phyloP scores from a whole-genome alignment of 2,113 vertebrate species.

The Xiphophorus hellerii region DNA sequence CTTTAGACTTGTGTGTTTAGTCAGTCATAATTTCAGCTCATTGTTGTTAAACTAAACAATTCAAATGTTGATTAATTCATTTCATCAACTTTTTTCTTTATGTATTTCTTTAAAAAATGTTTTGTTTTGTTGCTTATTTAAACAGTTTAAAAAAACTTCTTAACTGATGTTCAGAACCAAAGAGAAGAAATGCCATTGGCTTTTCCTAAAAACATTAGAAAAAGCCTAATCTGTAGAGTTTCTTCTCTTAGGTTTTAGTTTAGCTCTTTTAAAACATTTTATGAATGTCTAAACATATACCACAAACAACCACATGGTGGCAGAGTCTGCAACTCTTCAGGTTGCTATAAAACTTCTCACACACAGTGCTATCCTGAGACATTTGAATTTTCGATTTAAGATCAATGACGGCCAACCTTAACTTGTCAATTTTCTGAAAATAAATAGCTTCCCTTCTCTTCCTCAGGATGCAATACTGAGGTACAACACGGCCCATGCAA shows the following conservation, averaged over 20 bases:
- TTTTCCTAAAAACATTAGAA: neutral
- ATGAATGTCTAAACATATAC: constrained; percentile 15
- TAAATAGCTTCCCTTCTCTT: neutral
- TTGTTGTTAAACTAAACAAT: neutral
- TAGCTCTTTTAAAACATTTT: neutral
- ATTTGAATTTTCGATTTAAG: neutral
- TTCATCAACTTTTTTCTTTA: neutral
- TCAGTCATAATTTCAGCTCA: neutral
- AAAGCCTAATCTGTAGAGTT: neutral
- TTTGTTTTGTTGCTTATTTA: neutral
- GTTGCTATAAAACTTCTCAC: neutral
- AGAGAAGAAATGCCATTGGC: neutral
- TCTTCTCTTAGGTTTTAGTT: neutral
- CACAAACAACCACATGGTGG: constrained; percentile 66
- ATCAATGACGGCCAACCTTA: neutral
- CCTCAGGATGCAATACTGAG: constrained; percentile 92
- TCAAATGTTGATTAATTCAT: neutral
- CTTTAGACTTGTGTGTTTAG: neutral
- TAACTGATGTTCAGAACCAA: neutral
- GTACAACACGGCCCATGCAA: constrained; percentile 90
- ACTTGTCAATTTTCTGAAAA: neutral
- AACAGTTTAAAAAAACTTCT: neutral
- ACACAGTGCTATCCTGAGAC: neutral
- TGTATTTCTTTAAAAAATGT: too few relatives aligned
- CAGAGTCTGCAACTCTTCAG: constrained; percentile 50